phyloP scores from a whole-genome alignment of 2,888 invertebrate species.

The Patella pellucida region DNA sequence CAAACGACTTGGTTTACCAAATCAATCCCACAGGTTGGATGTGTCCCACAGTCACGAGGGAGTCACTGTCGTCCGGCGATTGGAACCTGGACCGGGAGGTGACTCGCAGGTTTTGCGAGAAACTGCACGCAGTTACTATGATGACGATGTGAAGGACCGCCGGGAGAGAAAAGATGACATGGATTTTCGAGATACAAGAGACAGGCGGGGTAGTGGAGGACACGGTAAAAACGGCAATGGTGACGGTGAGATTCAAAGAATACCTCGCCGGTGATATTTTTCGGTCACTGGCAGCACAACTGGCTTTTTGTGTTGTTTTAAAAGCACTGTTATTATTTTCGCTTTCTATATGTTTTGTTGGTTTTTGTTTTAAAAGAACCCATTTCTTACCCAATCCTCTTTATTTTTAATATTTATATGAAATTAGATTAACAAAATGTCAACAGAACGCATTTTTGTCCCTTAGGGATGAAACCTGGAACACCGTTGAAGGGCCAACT shows the following conservation, averaged over 20 bases:
- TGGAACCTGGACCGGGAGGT: background rate
- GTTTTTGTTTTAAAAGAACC: too few species aligned
- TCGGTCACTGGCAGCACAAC: background rate
- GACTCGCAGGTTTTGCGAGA: background rate
- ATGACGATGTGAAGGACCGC: background rate
- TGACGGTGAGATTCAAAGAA: background rate
- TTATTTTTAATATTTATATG: too few species aligned
- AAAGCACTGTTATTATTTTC: too few species aligned
- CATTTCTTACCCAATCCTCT: too few species aligned
- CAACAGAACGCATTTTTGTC: background rate
- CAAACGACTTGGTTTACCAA: too few species aligned
- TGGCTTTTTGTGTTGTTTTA: background rate
- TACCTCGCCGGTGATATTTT: background rate
- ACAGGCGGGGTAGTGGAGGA: background rate
- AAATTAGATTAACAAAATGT: too few species aligned
- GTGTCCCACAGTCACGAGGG: conserved; percentile 6
- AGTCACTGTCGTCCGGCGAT: background rate
- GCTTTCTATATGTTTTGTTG: too few species aligned
- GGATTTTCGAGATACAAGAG: background rate
- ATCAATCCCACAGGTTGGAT: conserved; percentile 2
- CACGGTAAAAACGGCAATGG: background rate
- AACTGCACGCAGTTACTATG: conserved; percentile 4
- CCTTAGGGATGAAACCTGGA: conserved; percentile 1
- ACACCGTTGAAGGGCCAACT: background rate
- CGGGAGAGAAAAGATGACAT: background rate